Percentiles rank a stretch among this genome's conserved stretches.
Conservation (phyloP, 2,797 vertebrate genomes). For the Adrianichthys oophorus region DNA sequence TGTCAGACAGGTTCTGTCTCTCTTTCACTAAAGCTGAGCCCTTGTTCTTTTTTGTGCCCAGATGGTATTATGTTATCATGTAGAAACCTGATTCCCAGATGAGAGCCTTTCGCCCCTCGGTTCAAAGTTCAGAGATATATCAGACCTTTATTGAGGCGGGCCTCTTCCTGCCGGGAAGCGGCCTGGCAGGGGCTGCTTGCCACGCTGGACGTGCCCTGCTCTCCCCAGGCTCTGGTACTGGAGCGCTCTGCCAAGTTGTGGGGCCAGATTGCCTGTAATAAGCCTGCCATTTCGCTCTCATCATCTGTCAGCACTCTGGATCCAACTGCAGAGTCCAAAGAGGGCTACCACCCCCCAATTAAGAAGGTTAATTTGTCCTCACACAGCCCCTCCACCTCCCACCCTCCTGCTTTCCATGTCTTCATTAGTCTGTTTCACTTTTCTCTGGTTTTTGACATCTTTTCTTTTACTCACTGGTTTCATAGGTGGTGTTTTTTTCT, state of each 20-base stretch:
- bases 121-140: conserved; percentile 73
- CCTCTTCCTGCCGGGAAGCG: conserved; percentile 56
- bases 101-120: conserved; percentile 60
- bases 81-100: conserved; percentile 55
- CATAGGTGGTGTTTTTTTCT: conserved; percentile 15
- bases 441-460: conserved; percentile 7
- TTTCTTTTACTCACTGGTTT: conserved; percentile 7
- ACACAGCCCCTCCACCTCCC: conserved; percentile 25
- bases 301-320: conserved; percentile 80
- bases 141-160: conserved; percentile 70
- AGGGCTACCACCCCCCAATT: conserved; percentile 74
- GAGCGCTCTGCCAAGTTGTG: conserved; percentile 70
- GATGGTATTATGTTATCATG: conserved; percentile 66
- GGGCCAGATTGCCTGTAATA: conserved; percentile 78
- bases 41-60: conserved; percentile 57
- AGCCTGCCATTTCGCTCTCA: conserved; percentile 76
- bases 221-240: conserved; percentile 74
- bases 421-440: conserved; percentile 60
- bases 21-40: conserved; percentile 53
- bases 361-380: conserved; percentile 80
- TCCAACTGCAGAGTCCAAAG: conserved; percentile 73
- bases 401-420: conserved; percentile 45
- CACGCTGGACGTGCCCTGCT: conserved; percentile 68
- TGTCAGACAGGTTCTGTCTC: conserved; percentile 61
- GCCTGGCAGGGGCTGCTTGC: conserved; percentile 62